Percentiles rank a stretch among this genome's conserved stretches.
Conservation (phyloP, 1,140 invertebrate species). For the Aricia agestis region DNA sequence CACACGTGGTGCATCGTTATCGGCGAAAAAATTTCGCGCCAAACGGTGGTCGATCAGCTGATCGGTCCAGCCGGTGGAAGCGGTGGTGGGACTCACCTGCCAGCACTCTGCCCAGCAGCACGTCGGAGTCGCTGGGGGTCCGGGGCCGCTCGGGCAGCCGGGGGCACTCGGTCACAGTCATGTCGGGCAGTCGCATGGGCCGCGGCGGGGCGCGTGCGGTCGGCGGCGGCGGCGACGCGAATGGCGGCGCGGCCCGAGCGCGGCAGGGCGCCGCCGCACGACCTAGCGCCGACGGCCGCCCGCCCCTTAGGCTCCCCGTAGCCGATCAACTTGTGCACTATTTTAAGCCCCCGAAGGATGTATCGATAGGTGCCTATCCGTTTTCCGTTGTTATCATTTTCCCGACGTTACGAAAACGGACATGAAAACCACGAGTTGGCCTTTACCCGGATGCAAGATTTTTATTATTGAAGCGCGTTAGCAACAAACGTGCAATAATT, state of each 20-base stretch:
- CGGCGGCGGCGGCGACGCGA: constrained; percentile 66
- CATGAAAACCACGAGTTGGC: not conserved
- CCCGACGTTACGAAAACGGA: constrained; percentile 14
- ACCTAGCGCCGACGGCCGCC: constrained; percentile 50
- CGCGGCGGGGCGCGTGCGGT: constrained; percentile 61
- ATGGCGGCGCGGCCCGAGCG: constrained; percentile 60
- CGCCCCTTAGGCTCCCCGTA: constrained; percentile 16
- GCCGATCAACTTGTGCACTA: not conserved
- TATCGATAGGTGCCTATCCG: not conserved
- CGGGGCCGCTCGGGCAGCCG: constrained; percentile 40
- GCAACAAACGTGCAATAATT: no score
- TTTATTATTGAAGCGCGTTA: not conserved
- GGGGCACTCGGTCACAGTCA: constrained; percentile 68
- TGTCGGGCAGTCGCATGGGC: constrained; percentile 59
- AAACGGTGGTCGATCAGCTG: constrained; percentile 35
- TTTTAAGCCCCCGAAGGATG: constrained; percentile 1
- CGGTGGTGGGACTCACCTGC: constrained; percentile 68
- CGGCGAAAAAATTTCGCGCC: constrained; percentile 10
- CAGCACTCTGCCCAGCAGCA: constrained; percentile 76
- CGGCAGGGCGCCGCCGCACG: constrained; percentile 49
- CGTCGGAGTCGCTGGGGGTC: constrained; percentile 69
- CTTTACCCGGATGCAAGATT: not conserved
- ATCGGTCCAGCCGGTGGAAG: constrained; percentile 12
- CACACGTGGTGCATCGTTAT: constrained; percentile 18
- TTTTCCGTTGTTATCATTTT: constrained; percentile 10